phyloP scores from a whole-genome alignment of 2,888 invertebrate species.

The Tenthredo livida region DNA sequence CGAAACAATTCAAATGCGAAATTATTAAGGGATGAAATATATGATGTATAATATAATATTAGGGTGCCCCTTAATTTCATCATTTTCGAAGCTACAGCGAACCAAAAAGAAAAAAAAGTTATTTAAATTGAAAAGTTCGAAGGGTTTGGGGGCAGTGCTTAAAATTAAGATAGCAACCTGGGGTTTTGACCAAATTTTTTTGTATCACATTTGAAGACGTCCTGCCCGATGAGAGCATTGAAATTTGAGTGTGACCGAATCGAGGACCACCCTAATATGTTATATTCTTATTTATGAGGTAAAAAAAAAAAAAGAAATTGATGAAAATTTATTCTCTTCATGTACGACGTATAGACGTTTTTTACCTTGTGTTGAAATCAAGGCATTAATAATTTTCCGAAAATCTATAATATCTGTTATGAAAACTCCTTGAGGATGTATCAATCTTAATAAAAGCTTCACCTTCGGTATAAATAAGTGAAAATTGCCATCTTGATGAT shows the following conservation, averaged over 20 bases:
- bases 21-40: not conserved
- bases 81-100: too few relatives aligned
- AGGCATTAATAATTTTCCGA: not conserved
- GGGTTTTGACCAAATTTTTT: too few relatives aligned
- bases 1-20: not conserved
- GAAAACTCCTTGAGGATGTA: not conserved
- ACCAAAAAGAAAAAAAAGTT: too few relatives aligned
- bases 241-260: too few relatives aligned
- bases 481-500: constrained; percentile 24
- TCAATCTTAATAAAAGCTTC: not conserved
- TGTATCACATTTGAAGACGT: too few relatives aligned
- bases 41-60: too few relatives aligned
- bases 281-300: not conserved
- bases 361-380: not conserved
- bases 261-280: too few relatives aligned
- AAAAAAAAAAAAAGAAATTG: not conserved
- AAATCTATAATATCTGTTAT: not conserved
- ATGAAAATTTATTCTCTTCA: not conserved
- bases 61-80: too few relatives aligned
- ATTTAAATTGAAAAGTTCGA: too few relatives aligned
- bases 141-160: too few relatives aligned
- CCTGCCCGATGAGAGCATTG: too few relatives aligned
- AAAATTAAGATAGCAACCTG: too few relatives aligned
- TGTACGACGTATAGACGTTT: not conserved
- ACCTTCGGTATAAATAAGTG: constrained; percentile 20